Evolutionary conservation across 2,113 vertebrate species (phyloP), one percentile per base, ranked within the genome.

Genomic region (Phalacrocorax brasilianus): DNA sequence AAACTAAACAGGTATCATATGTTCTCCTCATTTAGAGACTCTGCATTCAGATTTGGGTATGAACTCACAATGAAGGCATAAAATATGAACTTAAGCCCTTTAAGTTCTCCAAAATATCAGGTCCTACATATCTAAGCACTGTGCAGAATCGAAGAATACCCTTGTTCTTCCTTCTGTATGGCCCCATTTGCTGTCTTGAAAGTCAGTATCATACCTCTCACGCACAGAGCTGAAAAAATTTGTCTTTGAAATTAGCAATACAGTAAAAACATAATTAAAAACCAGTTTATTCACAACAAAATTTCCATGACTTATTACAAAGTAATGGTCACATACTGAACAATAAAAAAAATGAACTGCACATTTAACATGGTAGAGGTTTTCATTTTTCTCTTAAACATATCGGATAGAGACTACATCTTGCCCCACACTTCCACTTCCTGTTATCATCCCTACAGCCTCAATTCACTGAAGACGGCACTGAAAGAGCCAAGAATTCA

Each of bases 51-150:
- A 87, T 85, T 87, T 30, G 65, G 78, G 40, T 35, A 49, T 22
- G 38, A 81, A 26, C 44, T 63, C 62, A n/a, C 11, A 58, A 24
- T 7, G 17, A 85, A 86, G 32, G 28, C 32, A 68, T 6, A 75
- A 91, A 90, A 78, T 14, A 82, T 0, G 14, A 88, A 85, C 40
- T 76, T 21, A 67, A 21, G 28, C 50, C 28, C 38, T 79, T 28
- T 24, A 86, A 81, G 47, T 75, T 95, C 68, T 68, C 40, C 52
- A 81, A 77, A 70, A 66, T 28, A 70, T 53, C 35, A 11, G 2
- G n/a, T 50, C 35, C 49, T 49, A 62, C 0, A 0, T 65, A 68
- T 30, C 44, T 32, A 74, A 94, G n/a, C 14, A 63, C 3, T 4
- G 7, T 81, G 23, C 26, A 59, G 32, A 89, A 81, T 42, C 72